phyloP scores from a whole-genome alignment of 2,797 vertebrate genomes.

The Naso thynnoides region DNA sequence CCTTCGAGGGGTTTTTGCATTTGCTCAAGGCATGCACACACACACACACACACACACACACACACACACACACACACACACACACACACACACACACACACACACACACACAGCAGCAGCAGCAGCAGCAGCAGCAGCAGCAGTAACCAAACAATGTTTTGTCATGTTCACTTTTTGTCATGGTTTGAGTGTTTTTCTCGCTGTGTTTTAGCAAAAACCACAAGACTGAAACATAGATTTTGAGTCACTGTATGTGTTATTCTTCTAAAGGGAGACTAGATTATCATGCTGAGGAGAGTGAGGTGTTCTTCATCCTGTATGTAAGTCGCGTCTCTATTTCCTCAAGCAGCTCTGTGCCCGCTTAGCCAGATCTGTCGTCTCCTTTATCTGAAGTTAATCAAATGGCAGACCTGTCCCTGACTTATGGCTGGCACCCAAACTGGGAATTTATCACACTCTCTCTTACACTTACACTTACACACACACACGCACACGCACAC shows the following conservation, averaged over 20 bases:
- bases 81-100: conserved; percentile 14
- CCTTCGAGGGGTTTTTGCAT: conserved; percentile 64
- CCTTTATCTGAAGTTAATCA: conserved; percentile 70
- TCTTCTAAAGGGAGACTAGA: conserved; percentile 1
- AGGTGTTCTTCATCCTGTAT: conserved; percentile 9
- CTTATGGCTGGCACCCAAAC: conserved; percentile 53
- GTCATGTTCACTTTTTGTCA: conserved; percentile 50
- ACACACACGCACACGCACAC: conserved; percentile 47
- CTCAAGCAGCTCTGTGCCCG: conserved; percentile 40
- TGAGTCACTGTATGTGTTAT: neutral
- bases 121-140: conserved; percentile 5
- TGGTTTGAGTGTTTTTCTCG: conserved; percentile 16
- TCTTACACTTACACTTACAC: conserved; percentile 43
- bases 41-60: conserved; percentile 15
- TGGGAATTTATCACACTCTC: conserved; percentile 63
- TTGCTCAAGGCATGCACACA: conserved; percentile 52
- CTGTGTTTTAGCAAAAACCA: conserved; percentile 14
- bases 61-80: conserved; percentile 22
- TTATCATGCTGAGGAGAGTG: neutral
- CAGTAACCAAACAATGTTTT: conserved; percentile 36
- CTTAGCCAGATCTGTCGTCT: conserved; percentile 44
- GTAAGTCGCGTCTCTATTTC: conserved; percentile 43
- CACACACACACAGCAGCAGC: conserved; percentile 21
- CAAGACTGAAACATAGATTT: conserved; percentile 10
- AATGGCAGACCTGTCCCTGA: conserved; percentile 44